phyloP scores from a whole-genome alignment of 1,140 invertebrate genomes.

The Leptinotarsa defecta region DNA sequence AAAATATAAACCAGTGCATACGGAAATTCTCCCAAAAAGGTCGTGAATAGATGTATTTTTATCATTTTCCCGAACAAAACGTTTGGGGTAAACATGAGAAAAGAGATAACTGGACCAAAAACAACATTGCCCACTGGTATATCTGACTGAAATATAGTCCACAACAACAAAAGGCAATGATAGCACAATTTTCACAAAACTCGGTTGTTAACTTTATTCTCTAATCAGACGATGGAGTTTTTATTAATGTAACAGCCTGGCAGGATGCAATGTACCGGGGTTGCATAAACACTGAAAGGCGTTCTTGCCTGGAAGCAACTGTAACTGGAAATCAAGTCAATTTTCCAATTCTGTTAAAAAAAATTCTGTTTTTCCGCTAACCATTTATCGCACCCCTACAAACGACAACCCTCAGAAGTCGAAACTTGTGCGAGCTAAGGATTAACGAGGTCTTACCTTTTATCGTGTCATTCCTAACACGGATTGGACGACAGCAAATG shows the following conservation, averaged over 20 bases:
- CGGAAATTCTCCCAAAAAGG: neutral
- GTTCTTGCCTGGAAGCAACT: neutral
- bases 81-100: neutral
- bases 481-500: too few relatives aligned
- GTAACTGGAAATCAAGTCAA: neutral
- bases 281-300: neutral
- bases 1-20: too few relatives aligned
- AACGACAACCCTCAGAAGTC: too few relatives aligned
- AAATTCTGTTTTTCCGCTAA: too few relatives aligned
- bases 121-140: neutral
- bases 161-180: slow-evolving; percentile 9
- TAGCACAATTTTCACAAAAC: slow-evolving; percentile 4
- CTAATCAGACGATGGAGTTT: slow-evolving; percentile 6
- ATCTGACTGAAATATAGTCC: neutral
- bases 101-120: neutral
- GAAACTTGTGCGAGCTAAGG: too few relatives aligned
- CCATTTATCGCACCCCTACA: too few relatives aligned
- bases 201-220: slow-evolving; percentile 2
- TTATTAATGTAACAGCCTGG: slow-evolving; percentile 9
- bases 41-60: neutral
- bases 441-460: too few relatives aligned
- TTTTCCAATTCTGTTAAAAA: neutral
- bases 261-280: neutral
- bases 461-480: too few relatives aligned
- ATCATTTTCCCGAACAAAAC: slow-evolving; percentile 1